Evolutionary conservation across 2,888 invertebrate species (phyloP), one percentile per base, ranked within the genome.

Genomic region (Agrilus cyanescens): DNA sequence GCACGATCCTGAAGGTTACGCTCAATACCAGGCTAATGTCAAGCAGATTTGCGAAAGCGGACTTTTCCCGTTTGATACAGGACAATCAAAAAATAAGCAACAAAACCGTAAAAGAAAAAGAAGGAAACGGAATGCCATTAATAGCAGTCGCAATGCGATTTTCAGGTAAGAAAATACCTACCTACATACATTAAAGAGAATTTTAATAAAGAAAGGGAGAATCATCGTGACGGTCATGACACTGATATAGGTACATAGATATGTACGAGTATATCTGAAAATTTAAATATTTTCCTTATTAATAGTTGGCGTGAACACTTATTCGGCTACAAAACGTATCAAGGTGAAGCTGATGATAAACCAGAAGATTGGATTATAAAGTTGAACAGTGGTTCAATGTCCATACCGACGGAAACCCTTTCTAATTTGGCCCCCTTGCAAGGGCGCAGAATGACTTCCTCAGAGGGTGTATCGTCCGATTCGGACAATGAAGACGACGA

Each of bases 1-100:
- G 8, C 89, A 90, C 59, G 76, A 87, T 65, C 87, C 86, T 0
- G 68, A 69, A 13, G 67, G 77, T 12, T 82, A 83, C 59, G 78
- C 76, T 12, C 66, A 76, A 41, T 75, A 76, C 54, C 69, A 77
- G 57, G 71, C 73, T 7, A 74, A 76, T 50, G 62, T 76, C 18
- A 56, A 54, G 40, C 51, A 55, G 36, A 50, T 54, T 31, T 64
- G 64, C 42, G 48, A 54, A 40, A 52, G 51, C 30, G 32, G 45
- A 15, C 35, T 41, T 10, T 41, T 40, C 12, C 39, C 46, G 8
- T 30, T 52, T 10, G 53, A 56, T 40, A 54, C 53, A 2, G 56
- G 55, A 4, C 56, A 56, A 35, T 25, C 33, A 18, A 15, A 32
- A 14, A 45, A 37, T 14, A 36, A 35, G 15, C 30, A 44, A n/a